A percentile compares a stretch with the other conserved stretches of the same genome.
These are phyloP conservation scores for Haliaeetus leucogaster DNA, from an alignment of 2,113 vertebrate species.

Conservation along the genomic window DNA sequence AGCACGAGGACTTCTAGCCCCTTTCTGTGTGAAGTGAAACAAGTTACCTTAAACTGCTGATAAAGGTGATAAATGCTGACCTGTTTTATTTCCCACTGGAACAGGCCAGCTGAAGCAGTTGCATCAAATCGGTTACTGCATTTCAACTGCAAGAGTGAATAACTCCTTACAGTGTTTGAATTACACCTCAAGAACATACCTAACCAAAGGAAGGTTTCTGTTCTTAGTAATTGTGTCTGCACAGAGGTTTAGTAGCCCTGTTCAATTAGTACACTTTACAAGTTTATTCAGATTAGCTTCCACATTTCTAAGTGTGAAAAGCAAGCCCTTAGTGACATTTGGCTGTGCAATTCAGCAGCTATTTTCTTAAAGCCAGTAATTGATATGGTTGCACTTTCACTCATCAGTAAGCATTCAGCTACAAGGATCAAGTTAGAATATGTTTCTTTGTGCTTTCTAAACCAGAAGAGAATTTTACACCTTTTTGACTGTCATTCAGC, in stretches of 20 bases:
- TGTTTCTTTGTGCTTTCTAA: slow-evolving; percentile 14
- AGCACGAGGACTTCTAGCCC: not conserved
- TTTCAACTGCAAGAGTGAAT: not conserved
- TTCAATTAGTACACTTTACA: not conserved
- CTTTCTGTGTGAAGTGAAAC: not conserved
- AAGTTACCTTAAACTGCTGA: not conserved
- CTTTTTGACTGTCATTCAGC: slow-evolving; percentile 37
- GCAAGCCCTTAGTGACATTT: not conserved
- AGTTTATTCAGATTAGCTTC: not conserved
- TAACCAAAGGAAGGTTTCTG: not conserved
- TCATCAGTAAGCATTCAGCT: slow-evolving; percentile 36
- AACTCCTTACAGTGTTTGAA: not conserved
- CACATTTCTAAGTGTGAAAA: not conserved
- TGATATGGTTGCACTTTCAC: not conserved
- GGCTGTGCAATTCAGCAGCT: not conserved
- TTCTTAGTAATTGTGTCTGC: not conserved
- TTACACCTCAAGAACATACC: not conserved
- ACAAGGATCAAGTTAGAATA: not conserved
- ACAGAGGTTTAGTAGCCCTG: not conserved
- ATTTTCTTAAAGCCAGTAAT: not conserved
- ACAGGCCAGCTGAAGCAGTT: not conserved
- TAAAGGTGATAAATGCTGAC: not conserved
- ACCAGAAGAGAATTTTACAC: slow-evolving; percentile 45
- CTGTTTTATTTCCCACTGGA: not conserved
- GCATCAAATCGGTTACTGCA: not conserved